phyloP scores from a whole-genome alignment of 2,888 invertebrate genomes.

The Tuberolachnus salignus region DNA sequence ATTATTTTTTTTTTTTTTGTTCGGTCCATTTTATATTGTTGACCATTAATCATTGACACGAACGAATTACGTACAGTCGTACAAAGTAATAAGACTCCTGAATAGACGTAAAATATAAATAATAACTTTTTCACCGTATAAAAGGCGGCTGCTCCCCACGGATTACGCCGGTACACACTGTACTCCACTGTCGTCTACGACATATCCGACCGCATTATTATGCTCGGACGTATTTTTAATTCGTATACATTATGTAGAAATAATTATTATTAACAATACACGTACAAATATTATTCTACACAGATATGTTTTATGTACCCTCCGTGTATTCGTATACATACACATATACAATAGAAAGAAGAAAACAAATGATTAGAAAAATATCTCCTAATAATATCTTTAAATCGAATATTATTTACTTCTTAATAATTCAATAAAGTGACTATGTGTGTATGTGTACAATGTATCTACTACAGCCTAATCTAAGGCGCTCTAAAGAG shows the following conservation, averaged over 20 bases:
- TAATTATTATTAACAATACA: background rate
- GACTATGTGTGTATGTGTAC: no score
- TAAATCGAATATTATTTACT: no score
- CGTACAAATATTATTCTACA: background rate
- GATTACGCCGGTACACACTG: constrained; percentile 11
- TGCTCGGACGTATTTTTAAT: background rate
- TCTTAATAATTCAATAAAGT: no score
- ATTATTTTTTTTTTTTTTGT: no score
- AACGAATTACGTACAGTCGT: constrained; percentile 42
- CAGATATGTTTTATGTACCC: background rate
- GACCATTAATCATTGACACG: constrained; percentile 51
- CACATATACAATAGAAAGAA: background rate
- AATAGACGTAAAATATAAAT: constrained; percentile 8
- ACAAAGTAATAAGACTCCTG: constrained; percentile 35
- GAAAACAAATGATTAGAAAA: no score
- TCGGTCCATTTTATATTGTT: constrained; percentile 41
- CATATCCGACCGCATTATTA: constrained; percentile 1
- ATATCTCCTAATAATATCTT: no score
- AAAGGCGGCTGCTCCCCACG: background rate
- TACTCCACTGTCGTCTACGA: background rate
- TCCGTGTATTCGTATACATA: background rate
- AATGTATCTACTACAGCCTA: no score
- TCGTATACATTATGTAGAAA: background rate
- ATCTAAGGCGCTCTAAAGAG: no score
- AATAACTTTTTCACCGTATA: constrained; percentile 16